phyloP scores from a whole-genome alignment of 1,140 invertebrate genomes.

The Caenorhabditis inopinata region DNA sequence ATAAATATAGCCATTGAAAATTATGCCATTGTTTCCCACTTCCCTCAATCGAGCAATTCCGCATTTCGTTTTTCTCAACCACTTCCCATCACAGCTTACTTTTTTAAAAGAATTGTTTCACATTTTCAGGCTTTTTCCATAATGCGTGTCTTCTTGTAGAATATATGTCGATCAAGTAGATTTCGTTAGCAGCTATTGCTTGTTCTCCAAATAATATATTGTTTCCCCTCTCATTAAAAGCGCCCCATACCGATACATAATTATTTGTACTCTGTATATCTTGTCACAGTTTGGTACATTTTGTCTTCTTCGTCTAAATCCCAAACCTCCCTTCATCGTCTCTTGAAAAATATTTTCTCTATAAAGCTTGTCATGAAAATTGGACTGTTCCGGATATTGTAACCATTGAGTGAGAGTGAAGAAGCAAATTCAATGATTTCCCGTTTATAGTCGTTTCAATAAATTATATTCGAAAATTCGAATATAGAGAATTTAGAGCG shows the following conservation, averaged over 20 bases:
- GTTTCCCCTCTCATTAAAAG: not conserved
- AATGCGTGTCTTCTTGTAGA: slow-evolving; percentile 34
- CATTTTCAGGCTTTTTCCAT: slow-evolving; percentile 32
- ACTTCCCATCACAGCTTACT: not conserved
- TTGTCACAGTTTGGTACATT: slow-evolving; percentile 30
- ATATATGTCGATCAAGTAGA: slow-evolving; percentile 28
- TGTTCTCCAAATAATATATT: not conserved
- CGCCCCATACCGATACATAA: not conserved
- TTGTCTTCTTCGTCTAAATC: not conserved
- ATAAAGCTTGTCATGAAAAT: slow-evolving; percentile 19
- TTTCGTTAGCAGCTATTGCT: not conserved
- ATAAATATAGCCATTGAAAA: slow-evolving; percentile 30
- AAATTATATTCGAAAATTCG: too few species aligned
- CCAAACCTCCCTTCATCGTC: not conserved
- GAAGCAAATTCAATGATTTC: too few species aligned
- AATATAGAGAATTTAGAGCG: too few species aligned
- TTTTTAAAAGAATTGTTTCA: not conserved
- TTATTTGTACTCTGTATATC: slow-evolving; percentile 33
- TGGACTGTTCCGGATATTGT: not conserved
- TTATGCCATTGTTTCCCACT: not conserved
- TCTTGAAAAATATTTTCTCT: not conserved
- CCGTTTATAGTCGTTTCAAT: too few species aligned
- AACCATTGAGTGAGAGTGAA: too few species aligned
- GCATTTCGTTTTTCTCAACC: not conserved
- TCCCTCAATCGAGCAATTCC: slow-evolving; percentile 12